Evolutionary conservation across 2,888 invertebrate species (phyloP).

Genomic region (Himalopsyche japonica): DNA sequence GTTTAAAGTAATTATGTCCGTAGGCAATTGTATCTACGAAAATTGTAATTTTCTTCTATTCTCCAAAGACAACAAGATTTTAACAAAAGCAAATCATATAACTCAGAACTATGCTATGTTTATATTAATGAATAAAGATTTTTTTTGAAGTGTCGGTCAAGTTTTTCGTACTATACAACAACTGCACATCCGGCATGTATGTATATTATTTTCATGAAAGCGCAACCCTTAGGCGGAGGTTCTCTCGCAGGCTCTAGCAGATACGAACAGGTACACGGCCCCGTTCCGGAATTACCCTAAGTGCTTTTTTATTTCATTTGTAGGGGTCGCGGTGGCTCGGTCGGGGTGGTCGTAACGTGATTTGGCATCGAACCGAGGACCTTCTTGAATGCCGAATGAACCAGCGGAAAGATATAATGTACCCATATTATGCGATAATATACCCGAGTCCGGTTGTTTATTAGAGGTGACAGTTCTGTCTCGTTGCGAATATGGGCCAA

Average conservation of each 20-base stretch:
- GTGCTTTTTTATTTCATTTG: slow-evolving; percentile 55
- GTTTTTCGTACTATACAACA: too few relatives aligned
- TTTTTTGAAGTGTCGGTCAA: too few relatives aligned
- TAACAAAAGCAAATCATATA: too few relatives aligned
- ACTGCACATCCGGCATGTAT: too few relatives aligned
- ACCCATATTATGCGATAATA: neutral
- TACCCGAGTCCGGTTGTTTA: neutral
- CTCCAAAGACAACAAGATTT: too few relatives aligned
- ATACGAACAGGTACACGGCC: neutral
- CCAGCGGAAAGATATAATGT: neutral
- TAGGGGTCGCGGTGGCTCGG: slow-evolving; percentile 42
- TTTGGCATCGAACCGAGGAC: neutral
- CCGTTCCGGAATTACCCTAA: slow-evolving; percentile 47
- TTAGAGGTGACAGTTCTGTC: neutral
- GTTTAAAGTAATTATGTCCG: too few relatives aligned
- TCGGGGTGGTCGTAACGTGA: neutral
- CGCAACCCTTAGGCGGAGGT: neutral
- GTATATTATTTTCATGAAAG: too few relatives aligned
- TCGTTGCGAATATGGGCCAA: neutral
- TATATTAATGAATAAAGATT: too few relatives aligned
- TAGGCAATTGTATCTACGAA: too few relatives aligned
- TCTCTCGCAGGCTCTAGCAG: neutral
- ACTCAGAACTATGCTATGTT: too few relatives aligned
- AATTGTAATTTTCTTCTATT: too few relatives aligned
- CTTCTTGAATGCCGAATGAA: neutral